These are phyloP conservation scores for Dendropsophus ebraccatus DNA, from an alignment of 2,113 vertebrate genomes.

Conservation along the genomic window DNA sequence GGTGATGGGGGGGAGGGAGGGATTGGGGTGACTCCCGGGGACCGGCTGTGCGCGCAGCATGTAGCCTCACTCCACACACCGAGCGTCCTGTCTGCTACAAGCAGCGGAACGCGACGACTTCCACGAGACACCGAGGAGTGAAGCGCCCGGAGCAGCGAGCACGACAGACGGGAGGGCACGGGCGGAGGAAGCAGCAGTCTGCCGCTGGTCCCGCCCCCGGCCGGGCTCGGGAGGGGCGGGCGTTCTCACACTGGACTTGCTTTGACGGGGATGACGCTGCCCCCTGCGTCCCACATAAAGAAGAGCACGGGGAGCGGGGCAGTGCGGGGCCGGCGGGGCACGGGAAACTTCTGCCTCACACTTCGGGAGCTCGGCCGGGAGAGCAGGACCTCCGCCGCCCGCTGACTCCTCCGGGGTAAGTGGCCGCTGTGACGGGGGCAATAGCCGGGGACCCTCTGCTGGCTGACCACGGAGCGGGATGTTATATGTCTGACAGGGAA, in stretches of 20 bases:
- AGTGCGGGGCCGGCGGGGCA: neutral
- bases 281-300: constrained; percentile 49
- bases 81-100: neutral
- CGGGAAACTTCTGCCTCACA: neutral
- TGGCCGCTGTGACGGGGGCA: too few relatives aligned
- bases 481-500: too few relatives aligned
- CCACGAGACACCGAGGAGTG: neutral
- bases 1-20: constrained; percentile 39
- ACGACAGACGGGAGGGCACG: neutral
- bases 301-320: neutral
- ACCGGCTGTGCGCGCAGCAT: neutral
- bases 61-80: too few relatives aligned
- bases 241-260: neutral
- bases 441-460: too few relatives aligned
- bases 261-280: constrained; percentile 31
- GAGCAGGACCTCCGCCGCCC: neutral
- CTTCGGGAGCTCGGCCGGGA: neutral
- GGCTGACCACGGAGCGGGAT: too few relatives aligned
- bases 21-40: constrained; percentile 8
- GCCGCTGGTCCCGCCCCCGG: neutral
- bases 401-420: neutral
- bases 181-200: neutral
- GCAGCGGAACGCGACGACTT: too few relatives aligned
- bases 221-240: constrained; percentile 34
- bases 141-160: neutral